A percentile compares a stretch with the other conserved stretches of the same genome.
Conservation (phyloP, 2,113 vertebrate genomes). For the Pseudopipra pipra region DNA sequence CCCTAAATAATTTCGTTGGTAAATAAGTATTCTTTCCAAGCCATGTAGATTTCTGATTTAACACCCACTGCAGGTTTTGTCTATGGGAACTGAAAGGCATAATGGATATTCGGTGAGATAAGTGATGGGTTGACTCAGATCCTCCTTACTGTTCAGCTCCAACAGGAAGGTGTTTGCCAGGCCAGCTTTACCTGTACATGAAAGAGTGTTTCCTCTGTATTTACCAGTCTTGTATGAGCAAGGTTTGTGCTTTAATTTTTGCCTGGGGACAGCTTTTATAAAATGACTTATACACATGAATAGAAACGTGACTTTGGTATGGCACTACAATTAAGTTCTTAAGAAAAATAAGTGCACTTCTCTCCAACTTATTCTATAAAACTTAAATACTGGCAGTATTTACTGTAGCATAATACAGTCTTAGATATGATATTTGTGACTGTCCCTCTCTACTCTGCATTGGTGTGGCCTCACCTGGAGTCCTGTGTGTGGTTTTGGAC, state of each 20-base stretch:
- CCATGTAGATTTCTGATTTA: not conserved
- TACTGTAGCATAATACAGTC: not conserved
- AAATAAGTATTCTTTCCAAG: not conserved
- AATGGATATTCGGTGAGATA: not conserved
- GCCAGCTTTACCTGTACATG: not conserved
- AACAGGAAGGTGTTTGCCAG: not conserved
- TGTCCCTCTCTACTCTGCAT: not conserved
- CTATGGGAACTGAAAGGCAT: not conserved
- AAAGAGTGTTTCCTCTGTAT: not conserved
- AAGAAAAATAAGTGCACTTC: not conserved
- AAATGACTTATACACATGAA: not conserved
- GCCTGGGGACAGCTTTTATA: not conserved
- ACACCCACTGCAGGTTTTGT: not conserved
- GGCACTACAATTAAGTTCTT: not conserved
- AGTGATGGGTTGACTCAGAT: not conserved
- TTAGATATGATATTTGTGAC: not conserved
- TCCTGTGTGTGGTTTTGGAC: not conserved
- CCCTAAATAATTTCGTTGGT: not conserved
- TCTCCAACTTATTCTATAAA: not conserved
- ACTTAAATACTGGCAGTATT: not conserved
- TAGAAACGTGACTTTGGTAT: not conserved
- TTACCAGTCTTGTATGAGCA: not conserved
- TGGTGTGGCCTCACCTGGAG: not conserved
- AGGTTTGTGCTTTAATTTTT: not conserved
- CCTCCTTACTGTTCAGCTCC: not conserved